A percentile compares a stretch with the other conserved stretches of the same genome.
Evolutionary conservation across 2,888 invertebrate genomes (phyloP).

Genomic region (Lathronympha strigana): DNA sequence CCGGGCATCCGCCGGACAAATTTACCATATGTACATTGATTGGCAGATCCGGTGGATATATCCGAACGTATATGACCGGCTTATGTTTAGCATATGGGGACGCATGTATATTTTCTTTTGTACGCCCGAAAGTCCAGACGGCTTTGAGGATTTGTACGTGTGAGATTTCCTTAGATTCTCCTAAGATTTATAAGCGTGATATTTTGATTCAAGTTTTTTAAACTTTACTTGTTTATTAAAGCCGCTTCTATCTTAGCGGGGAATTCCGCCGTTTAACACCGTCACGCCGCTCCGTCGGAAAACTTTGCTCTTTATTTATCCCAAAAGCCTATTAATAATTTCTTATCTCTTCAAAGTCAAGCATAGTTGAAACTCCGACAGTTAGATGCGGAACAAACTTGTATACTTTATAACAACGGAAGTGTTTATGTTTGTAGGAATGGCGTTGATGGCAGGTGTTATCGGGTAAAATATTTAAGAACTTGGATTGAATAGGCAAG

Average conservation of each 20-base stretch:
- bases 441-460: not conserved
- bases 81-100: no score
- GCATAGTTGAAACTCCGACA: slow-evolving; percentile 18
- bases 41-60: no score
- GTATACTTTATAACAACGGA: slow-evolving; percentile 8
- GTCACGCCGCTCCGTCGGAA: not conserved
- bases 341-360: slow-evolving; percentile 14
- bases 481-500: not conserved
- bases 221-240: slow-evolving; percentile 6
- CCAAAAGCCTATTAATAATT: slow-evolving; percentile 21
- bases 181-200: no score
- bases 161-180: no score
- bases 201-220: not conserved
- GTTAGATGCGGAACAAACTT: slow-evolving; percentile 24
- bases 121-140: no score
- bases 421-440: slow-evolving; percentile 10
- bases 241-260: not conserved
- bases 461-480: slow-evolving; percentile 6
- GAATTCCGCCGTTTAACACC: slow-evolving; percentile 2
- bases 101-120: no score
- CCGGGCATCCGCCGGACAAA: no score
- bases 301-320: slow-evolving; percentile 21
- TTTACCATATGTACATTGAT: no score
- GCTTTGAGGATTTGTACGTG: no score
- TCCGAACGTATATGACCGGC: no score